phyloP scores from a whole-genome alignment of 2,797 vertebrate genomes.

The Bovichtus variegatus region DNA sequence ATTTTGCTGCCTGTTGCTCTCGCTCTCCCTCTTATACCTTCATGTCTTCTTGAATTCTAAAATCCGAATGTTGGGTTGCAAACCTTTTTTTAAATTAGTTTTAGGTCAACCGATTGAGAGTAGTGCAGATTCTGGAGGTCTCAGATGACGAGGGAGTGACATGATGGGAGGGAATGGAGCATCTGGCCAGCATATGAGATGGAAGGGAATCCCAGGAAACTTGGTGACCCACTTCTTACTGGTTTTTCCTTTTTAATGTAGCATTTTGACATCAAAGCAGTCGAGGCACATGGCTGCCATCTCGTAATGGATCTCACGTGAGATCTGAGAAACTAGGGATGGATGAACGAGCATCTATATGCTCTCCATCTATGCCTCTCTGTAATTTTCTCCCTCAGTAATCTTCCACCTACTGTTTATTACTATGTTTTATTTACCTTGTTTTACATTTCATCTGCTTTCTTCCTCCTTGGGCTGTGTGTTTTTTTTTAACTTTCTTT shows the following conservation, averaged over 20 bases:
- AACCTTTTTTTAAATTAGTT: constrained; percentile 31
- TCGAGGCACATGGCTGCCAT: constrained; percentile 80
- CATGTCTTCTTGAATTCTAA: constrained; percentile 1
- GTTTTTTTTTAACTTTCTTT: neutral
- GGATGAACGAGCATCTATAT: constrained; percentile 51
- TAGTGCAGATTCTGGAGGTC: constrained; percentile 41
- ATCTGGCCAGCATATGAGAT: constrained; percentile 82
- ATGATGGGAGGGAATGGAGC: constrained; percentile 60
- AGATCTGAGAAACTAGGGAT: constrained; percentile 65
- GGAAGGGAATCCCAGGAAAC: constrained; percentile 82
- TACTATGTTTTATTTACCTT: constrained; percentile 28
- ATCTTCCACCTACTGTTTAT: constrained; percentile 45
- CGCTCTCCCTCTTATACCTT: neutral
- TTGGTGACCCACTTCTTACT: constrained; percentile 80
- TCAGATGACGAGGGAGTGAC: constrained; percentile 60
- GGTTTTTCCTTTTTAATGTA: constrained; percentile 72
- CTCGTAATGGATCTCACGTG: constrained; percentile 79
- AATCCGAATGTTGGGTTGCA: neutral
- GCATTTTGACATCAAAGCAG: constrained; percentile 78
- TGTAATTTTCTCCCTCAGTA: constrained; percentile 69
- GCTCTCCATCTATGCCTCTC: constrained; percentile 45
- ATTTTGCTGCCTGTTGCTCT: neutral
- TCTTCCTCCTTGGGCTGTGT: neutral
- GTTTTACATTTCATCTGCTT: constrained; percentile 37
- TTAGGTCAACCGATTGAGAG: constrained; percentile 31